Evolutionary conservation across 2,113 vertebrate species (phyloP).

Genomic region (cattle (Bos taurus)): DNA sequence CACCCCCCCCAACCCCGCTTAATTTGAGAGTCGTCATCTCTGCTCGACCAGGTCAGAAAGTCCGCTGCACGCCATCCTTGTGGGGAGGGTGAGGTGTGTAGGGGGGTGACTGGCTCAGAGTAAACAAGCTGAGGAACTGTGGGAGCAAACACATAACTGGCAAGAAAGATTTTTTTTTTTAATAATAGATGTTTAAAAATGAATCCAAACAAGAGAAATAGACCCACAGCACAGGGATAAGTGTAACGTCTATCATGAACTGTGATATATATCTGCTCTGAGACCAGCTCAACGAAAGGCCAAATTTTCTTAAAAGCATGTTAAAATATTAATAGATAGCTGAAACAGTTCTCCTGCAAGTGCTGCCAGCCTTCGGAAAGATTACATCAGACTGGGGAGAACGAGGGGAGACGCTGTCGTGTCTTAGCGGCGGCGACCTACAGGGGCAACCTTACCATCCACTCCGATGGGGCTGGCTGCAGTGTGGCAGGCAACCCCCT

Average conservation of each 20-base stretch:
- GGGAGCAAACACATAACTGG: slow-evolving; percentile 67
- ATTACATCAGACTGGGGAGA: slow-evolving; percentile 78
- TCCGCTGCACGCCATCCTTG: neutral
- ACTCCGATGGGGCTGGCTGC: neutral
- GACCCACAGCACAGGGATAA: slow-evolving; percentile 57
- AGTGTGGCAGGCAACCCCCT: slow-evolving; percentile 13
- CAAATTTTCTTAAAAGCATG: slow-evolving; percentile 89
- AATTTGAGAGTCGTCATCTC: neutral
- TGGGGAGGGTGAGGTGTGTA: rapidly evolving
- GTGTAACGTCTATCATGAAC: slow-evolving; percentile 77
- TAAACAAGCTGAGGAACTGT: slow-evolving; percentile 35
- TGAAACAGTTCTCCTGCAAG: slow-evolving; percentile 79
- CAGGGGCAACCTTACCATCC: neutral
- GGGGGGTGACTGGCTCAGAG: neutral
- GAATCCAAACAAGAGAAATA: slow-evolving; percentile 71
- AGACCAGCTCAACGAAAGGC: slow-evolving; percentile 82
- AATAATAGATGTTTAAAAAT: slow-evolving; percentile 80
- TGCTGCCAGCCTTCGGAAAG: slow-evolving; percentile 73
- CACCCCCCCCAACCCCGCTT: neutral
- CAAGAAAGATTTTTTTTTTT: slow-evolving; percentile 55
- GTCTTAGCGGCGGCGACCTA: neutral
- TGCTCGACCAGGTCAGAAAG: neutral
- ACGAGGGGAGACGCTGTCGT: slow-evolving; percentile 32
- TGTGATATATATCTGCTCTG: slow-evolving; percentile 79
- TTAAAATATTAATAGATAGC: slow-evolving; percentile 90